phyloP scores from a whole-genome alignment of 92 coral and sea anemone genomes.

The Zoanthus solanderi region DNA sequence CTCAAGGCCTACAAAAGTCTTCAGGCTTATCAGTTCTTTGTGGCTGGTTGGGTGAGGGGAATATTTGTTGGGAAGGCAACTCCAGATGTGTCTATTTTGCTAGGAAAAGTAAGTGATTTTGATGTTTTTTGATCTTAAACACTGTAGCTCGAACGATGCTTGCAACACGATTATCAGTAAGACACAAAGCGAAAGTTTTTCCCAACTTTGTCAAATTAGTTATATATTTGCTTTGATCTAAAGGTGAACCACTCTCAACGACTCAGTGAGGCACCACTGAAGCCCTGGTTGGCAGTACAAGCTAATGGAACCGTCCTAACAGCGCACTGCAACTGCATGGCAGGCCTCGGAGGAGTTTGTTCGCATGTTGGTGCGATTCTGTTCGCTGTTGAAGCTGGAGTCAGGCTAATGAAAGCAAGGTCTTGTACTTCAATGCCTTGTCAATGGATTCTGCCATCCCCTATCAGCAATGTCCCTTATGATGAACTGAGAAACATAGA shows the following conservation, averaged over 20 bases:
- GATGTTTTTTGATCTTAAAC: background rate
- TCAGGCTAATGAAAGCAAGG: conserved; percentile 47
- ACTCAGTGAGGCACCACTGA: conserved; percentile 53
- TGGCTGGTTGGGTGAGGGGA: conserved; percentile 57
- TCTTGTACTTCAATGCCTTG: conserved; percentile 74
- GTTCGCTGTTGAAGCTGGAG: conserved; percentile 73
- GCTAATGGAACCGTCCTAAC: conserved; percentile 48
- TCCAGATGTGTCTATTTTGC: background rate
- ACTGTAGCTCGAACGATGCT: conserved; percentile 11
- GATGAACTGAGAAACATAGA: conserved; percentile 64
- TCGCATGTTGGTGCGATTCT: conserved; percentile 63
- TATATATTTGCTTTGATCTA: background rate
- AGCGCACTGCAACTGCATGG: background rate
- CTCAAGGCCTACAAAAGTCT: conserved; percentile 76
- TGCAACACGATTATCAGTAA: conserved; percentile 19
- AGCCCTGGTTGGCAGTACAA: conserved; percentile 60
- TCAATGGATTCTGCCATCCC: conserved; percentile 73
- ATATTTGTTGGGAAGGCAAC: conserved; percentile 6
- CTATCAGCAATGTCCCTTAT: conserved; percentile 57
- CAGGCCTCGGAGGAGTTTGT: conserved; percentile 60
- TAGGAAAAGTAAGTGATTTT: conserved; percentile 7
- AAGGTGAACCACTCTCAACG: conserved; percentile 74
- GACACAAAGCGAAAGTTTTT: conserved; percentile 1
- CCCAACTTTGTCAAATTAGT: conserved; percentile 14
- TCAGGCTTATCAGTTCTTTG: conserved; percentile 55